Evolutionary conservation across 1,140 invertebrate genomes (phyloP), one percentile per base, ranked within the genome.

Genomic region (Rhynchophorus ferrugineus): DNA sequence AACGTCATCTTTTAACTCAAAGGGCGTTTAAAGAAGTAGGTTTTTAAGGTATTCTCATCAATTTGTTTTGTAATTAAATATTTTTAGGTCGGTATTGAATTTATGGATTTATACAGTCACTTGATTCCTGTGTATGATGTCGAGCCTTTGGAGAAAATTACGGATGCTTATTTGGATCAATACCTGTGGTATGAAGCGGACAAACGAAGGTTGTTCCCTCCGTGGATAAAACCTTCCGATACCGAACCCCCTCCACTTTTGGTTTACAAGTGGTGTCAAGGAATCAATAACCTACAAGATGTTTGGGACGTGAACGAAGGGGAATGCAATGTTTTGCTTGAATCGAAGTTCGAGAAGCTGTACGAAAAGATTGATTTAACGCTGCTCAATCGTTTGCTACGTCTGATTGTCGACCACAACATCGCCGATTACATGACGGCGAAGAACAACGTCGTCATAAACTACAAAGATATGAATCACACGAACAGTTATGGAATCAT

Each of bases 371-470:
- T 99, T 58, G 97, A 99, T 80, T 79, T 99, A 63, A 99, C 96
- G 0, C 72, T 99, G 3, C 81, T 99, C 1, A 99, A 99, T 74
- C 82, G 96, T 72, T 71, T 99, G 48, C 73, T 99, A 2, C 81
- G 95, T 56, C 71, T 99, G 7, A 98, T 99, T 62, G 95, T 99
- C 2, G 97, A 99, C 75, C 97, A 99, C 72, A 99, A 99, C 67
- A 99, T 99, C 68, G 97, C 97, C 61, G 97, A 99, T 85, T 99
- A 99, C 68, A 99, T 99, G 94, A 98, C 96, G 1, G 95, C 97
- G 5, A 99, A 99, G 69, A 98, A 98, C 71, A 99, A 99, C 72
- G 93, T 99, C 18, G 91, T 98, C 17, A 98, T 99, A 48, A 99
- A 98, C 73, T 99, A 99, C 71, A 98, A 98, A 78, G 96, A 99